Evolutionary conservation across 2,888 invertebrate species (phyloP).

Genomic region (Orthonychiurus folsomi): DNA sequence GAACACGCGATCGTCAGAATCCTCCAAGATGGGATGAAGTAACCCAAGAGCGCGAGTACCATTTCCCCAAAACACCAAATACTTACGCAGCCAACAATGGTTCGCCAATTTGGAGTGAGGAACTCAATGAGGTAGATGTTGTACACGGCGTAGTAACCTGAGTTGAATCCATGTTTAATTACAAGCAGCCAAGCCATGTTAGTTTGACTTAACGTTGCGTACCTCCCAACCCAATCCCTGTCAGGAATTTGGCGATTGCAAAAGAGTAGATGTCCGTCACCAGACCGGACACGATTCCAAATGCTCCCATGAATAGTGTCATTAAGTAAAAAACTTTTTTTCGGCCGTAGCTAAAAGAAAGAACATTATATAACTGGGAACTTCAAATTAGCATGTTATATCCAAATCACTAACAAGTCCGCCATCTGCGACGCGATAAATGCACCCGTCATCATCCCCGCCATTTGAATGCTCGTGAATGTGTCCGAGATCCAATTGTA

Average conservation of each 20-base stretch:
- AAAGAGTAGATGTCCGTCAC: slow-evolving; percentile 20
- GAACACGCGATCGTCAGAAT: slow-evolving; percentile 20
- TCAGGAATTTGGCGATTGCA: slow-evolving; percentile 23
- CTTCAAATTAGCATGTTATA: neutral
- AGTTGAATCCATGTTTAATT: too few species aligned
- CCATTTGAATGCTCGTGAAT: slow-evolving; percentile 30
- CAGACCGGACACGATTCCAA: slow-evolving; percentile 23
- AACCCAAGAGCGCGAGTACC: slow-evolving; percentile 23
- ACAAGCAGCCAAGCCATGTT: too few species aligned
- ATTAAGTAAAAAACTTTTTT: slow-evolving; percentile 27
- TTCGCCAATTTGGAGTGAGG: slow-evolving; percentile 29
- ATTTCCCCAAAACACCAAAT: slow-evolving; percentile 33
- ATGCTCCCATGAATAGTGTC: slow-evolving; percentile 26
- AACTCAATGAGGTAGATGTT: slow-evolving; percentile 33
- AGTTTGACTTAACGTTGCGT: neutral
- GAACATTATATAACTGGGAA: neutral
- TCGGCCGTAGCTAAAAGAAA: slow-evolving; percentile 23
- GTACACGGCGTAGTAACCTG: slow-evolving; percentile 30
- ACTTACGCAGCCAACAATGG: slow-evolving; percentile 25
- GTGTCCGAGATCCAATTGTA: slow-evolving; percentile 29
- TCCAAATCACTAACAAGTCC: slow-evolving; percentile 20
- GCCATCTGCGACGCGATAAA: slow-evolving; percentile 23
- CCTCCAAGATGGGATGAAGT: slow-evolving; percentile 27
- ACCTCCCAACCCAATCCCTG: slow-evolving; percentile 30
- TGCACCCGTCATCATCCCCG: slow-evolving; percentile 23